Evolutionary conservation across 1,140 invertebrate species (phyloP).

Genomic region (Campoletis sonorensis): DNA sequence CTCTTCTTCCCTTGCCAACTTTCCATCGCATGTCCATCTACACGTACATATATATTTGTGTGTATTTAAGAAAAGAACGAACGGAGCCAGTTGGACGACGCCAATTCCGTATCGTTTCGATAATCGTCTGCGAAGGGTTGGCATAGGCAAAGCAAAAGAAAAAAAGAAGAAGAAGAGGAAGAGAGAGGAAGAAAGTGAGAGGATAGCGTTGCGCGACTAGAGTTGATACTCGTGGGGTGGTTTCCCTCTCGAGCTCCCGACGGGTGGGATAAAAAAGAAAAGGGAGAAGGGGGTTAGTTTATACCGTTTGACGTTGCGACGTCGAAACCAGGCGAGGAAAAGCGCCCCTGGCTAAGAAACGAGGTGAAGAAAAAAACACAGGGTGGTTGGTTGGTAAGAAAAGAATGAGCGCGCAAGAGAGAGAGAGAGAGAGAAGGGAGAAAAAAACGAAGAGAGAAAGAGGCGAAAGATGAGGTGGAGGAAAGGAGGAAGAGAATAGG

Average conservation of each 20-base stretch:
- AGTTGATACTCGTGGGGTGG: slow-evolving; percentile 11
- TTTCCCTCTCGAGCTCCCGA: neutral
- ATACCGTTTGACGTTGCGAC: slow-evolving; percentile 5
- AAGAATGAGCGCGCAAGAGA: slow-evolving; percentile 47
- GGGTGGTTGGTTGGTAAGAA: neutral
- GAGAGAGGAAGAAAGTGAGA: neutral
- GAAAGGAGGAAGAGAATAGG: slow-evolving; percentile 45
- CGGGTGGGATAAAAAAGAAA: neutral
- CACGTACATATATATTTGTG: neutral
- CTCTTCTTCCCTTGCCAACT: neutral
- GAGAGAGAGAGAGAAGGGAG: slow-evolving; percentile 44
- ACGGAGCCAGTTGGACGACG: slow-evolving; percentile 41
- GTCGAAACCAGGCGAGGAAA: neutral
- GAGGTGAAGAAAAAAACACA: slow-evolving; percentile 8
- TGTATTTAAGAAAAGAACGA: slow-evolving; percentile 2
- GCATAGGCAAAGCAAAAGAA: neutral
- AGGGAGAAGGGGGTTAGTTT: neutral
- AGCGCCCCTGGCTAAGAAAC: neutral
- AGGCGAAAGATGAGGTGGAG: slow-evolving; percentile 39
- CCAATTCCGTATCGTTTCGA: slow-evolving; percentile 64
- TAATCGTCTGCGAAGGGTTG: slow-evolving; percentile 57
- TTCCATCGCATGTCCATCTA: neutral
- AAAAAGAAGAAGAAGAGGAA: slow-evolving; percentile 16
- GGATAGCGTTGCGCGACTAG: neutral
- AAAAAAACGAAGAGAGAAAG: slow-evolving; percentile 43